Evolutionary conservation across 2,797 vertebrate species (phyloP).

Genomic region (Atherinosoma microstoma): DNA sequence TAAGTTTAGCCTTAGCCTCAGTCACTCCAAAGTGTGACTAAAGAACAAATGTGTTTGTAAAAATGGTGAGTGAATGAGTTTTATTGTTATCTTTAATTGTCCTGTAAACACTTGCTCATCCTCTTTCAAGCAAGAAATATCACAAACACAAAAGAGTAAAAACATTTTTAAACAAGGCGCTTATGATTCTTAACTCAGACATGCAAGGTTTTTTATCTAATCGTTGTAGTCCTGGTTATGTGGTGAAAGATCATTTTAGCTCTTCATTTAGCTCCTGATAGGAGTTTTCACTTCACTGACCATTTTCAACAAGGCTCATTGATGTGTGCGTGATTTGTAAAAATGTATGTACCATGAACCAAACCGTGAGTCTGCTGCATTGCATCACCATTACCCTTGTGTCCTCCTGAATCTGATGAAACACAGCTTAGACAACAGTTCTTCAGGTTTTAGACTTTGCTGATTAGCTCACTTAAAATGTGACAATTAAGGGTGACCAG

Average conservation of each 20-base stretch:
- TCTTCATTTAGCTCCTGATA: neutral
- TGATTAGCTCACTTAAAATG: constrained; percentile 30
- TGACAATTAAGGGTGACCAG: constrained; percentile 15
- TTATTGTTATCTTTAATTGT: constrained; percentile 7
- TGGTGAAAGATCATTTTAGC: neutral
- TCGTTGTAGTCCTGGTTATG: neutral
- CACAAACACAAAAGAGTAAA: constrained; percentile 8
- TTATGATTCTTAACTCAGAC: neutral
- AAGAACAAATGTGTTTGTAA: too few species aligned
- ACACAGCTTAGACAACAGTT: constrained; percentile 20
- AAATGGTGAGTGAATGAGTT: too few species aligned
- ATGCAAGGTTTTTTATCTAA: neutral
- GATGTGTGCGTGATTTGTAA: neutral
- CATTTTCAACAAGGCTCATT: neutral
- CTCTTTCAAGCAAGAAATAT: constrained; percentile 8
- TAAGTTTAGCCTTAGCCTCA: too few species aligned
- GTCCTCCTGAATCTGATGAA: constrained; percentile 8
- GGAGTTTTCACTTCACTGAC: neutral
- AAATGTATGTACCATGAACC: neutral
- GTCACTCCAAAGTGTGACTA: too few species aligned
- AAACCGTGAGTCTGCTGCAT: neutral
- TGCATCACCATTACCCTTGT: neutral
- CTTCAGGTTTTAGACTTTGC: constrained; percentile 15
- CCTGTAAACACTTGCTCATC: neutral
- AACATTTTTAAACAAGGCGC: neutral